Conservation (phyloP, 2,888 invertebrate species). For the Lasioglossum lativentre region DNA sequence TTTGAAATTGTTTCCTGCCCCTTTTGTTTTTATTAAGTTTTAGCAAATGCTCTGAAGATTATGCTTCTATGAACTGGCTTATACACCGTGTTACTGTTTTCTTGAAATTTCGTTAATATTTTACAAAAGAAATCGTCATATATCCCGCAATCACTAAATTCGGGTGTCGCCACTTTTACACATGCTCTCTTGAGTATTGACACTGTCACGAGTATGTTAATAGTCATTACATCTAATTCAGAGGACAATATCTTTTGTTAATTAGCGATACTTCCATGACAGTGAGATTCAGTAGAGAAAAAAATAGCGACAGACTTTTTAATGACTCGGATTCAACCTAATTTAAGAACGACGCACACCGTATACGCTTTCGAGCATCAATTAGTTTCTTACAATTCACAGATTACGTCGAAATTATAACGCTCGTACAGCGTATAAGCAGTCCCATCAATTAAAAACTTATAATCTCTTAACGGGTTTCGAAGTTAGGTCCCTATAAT, state of each 20-base stretch:
- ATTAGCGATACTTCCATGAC: not conserved
- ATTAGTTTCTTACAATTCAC: not conserved
- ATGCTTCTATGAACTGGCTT: not conserved
- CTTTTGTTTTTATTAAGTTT: not conserved
- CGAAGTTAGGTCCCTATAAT: conserved; percentile 72
- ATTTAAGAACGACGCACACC: conserved; percentile 4
- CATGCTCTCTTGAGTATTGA: conserved; percentile 20
- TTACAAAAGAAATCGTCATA: conserved; percentile 35
- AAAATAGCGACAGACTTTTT: not conserved
- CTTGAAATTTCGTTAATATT: conserved; percentile 29
- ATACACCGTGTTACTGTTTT: not conserved
- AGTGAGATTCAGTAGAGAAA: conserved; percentile 5
- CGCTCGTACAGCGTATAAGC: conserved; percentile 8
- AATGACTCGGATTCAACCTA: not conserved
- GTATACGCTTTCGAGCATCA: not conserved
- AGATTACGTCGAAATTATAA: not conserved
- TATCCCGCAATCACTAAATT: not conserved
- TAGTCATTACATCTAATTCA: conserved; percentile 7
- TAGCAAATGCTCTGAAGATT: conserved; percentile 22
- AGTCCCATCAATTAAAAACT: conserved; percentile 64
- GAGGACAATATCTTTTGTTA: not conserved
- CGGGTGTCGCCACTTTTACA: conserved; percentile 12
- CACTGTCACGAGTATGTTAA: conserved; percentile 14
- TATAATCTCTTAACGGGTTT: conserved; percentile 54
- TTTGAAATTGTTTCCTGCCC: conserved; percentile 35